phyloP scores from a whole-genome alignment of 1,140 invertebrate genomes.

The Pseudomyrmex concolor region DNA sequence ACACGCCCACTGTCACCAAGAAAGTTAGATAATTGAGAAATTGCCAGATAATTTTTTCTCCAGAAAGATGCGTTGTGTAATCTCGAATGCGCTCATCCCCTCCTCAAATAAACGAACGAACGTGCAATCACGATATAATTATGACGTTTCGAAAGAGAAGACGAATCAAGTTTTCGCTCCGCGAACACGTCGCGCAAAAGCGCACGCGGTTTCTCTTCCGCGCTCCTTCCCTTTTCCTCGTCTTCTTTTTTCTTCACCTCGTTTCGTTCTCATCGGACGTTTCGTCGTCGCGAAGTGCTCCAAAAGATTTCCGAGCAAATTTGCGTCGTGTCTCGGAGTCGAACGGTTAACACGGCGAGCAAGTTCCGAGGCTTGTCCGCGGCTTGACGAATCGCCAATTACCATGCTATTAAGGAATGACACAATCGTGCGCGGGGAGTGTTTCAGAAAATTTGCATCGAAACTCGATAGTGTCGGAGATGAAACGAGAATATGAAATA shows the following conservation, averaged over 20 bases:
- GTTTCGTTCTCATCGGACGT: slow-evolving; percentile 68
- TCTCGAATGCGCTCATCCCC: slow-evolving; percentile 3
- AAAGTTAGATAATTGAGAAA: slow-evolving; percentile 51
- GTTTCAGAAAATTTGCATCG: slow-evolving; percentile 44
- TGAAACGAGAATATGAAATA: slow-evolving; percentile 33
- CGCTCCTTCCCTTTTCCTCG: slow-evolving; percentile 3
- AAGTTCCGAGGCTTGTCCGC: slow-evolving; percentile 61
- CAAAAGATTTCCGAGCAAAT: slow-evolving; percentile 51
- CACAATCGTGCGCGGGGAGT: slow-evolving; percentile 19
- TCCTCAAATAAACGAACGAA: slow-evolving; percentile 67
- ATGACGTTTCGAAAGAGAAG: slow-evolving; percentile 61
- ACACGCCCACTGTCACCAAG: slow-evolving; percentile 38
- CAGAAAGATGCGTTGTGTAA: slow-evolving; percentile 47
- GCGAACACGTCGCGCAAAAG: slow-evolving; percentile 56
- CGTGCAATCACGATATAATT: slow-evolving; percentile 70
- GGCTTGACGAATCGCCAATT: slow-evolving; percentile 60
- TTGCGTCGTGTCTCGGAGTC: slow-evolving; percentile 59
- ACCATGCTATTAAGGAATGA: slow-evolving; percentile 52
- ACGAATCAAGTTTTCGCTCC: slow-evolving; percentile 54
- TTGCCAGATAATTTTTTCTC: slow-evolving; percentile 50
- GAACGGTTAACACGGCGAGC: slow-evolving; percentile 68
- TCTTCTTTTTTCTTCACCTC: slow-evolving; percentile 34
- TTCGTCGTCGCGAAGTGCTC: slow-evolving; percentile 65
- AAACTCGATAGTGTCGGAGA: slow-evolving; percentile 5
- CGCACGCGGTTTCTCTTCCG: slow-evolving; percentile 7